These are phyloP conservation scores for Trinectes maculatus DNA, from an alignment of 2,113 vertebrate species.

Conservation along the genomic window DNA sequence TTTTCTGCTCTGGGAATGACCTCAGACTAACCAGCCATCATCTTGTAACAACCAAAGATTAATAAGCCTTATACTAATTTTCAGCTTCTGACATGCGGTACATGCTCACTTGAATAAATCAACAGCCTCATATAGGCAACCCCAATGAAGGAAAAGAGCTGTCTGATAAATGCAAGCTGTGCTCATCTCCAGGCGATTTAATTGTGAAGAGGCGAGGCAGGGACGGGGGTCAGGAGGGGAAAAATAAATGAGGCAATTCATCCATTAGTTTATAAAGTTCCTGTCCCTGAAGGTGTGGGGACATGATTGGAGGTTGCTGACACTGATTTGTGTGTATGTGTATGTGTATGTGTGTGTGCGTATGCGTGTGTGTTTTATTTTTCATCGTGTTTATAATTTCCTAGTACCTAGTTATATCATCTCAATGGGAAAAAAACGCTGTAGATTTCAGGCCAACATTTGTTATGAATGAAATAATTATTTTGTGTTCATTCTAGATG, in stretches of 20 bases:
- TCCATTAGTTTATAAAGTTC: slow-evolving; percentile 40
- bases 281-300: slow-evolving; percentile 33
- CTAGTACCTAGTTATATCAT: background rate
- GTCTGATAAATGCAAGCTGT: slow-evolving; percentile 11
- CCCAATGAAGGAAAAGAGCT: slow-evolving; percentile 2
- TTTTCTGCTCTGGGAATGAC: background rate
- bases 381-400: slow-evolving; percentile 3
- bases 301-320: slow-evolving; percentile 40
- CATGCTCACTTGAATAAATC: slow-evolving; percentile 3
- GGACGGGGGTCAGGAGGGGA: background rate
- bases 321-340: slow-evolving; percentile 22
- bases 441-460: no score
- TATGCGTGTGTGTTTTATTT: background rate
- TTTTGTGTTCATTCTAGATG: no score
- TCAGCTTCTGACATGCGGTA: background rate
- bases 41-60: background rate
- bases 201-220: slow-evolving; percentile 23
- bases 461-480: no score
- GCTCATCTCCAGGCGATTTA: slow-evolving; percentile 23
- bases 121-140: slow-evolving; percentile 9
- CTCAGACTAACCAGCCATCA: background rate
- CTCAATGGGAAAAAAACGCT: background rate
- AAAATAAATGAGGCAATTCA: slow-evolving; percentile 16
- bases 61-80: slow-evolving; percentile 8
- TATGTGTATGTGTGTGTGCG: background rate